These are phyloP conservation scores for Amblyornis subalaris DNA, from an alignment of 2,113 vertebrate species.

Conservation along the genomic window DNA sequence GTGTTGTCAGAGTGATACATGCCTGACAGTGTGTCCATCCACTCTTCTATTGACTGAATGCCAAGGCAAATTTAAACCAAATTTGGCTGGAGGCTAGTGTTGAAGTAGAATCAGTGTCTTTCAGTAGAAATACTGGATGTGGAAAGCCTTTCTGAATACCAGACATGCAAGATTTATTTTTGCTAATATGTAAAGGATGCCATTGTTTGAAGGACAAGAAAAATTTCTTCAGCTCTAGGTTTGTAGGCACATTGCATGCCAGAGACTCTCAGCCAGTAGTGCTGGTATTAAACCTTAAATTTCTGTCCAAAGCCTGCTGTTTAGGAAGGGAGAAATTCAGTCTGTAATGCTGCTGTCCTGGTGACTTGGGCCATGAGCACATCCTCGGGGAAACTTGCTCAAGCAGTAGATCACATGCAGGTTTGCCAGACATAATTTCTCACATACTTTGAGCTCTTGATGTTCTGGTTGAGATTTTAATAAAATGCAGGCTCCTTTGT, in stretches of 20 bases:
- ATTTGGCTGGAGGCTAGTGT: neutral
- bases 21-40: neutral
- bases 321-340: neutral
- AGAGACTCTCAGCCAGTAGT: neutral
- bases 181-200: neutral
- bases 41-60: neutral
- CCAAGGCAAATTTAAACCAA: neutral
- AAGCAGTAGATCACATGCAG: neutral
- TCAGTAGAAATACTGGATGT: neutral
- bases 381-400: neutral
- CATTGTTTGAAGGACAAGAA: neutral
- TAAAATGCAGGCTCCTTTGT: neutral
- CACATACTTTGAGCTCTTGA: neutral
- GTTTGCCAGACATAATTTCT: conserved; percentile 12
- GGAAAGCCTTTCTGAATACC: neutral
- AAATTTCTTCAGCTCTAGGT: neutral
- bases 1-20: neutral
- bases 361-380: neutral
- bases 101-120: neutral
- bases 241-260: neutral
- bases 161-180: neutral
- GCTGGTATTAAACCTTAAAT: neutral
- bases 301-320: neutral
- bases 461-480: neutral
- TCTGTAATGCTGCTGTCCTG: neutral